A percentile compares a stretch with the other conserved stretches of the same genome.
Evolutionary conservation across 2,797 vertebrate genomes (phyloP).

Genomic region (Poecilia velifera): DNA sequence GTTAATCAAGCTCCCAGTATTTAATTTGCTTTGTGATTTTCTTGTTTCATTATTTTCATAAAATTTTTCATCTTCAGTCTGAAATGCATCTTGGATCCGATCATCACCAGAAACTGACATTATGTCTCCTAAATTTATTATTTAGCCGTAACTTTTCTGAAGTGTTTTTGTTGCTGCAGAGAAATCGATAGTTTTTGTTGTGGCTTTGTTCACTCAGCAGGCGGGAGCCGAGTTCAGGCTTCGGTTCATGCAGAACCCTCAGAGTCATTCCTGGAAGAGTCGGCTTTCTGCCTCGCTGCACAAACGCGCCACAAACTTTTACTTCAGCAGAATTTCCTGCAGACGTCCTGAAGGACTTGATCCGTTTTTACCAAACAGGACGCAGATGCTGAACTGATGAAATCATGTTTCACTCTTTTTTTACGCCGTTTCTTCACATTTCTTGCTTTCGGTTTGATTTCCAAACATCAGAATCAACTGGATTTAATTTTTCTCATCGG

Average conservation of each 20-base stretch:
- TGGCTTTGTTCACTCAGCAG: conserved; percentile 3
- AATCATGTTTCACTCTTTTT: too few relatives aligned
- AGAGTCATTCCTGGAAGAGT: conserved; percentile 33
- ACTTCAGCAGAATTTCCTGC: conserved; percentile 15
- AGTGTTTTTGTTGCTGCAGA: neutral
- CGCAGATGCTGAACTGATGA: conserved; percentile 27
- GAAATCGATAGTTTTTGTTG: neutral
- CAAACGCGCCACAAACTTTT: conserved; percentile 37
- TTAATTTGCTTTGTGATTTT: neutral
- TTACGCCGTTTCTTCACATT: too few relatives aligned
- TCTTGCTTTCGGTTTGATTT: too few relatives aligned
- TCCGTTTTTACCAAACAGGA: neutral
- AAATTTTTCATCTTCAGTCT: too few relatives aligned
- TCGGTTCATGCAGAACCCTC: conserved; percentile 15
- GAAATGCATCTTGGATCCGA: too few relatives aligned
- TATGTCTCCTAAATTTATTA: neutral
- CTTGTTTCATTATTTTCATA: neutral
- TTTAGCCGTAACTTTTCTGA: neutral
- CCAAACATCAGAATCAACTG: neutral
- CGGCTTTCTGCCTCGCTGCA: conserved; percentile 32
- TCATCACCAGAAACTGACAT: too few relatives aligned
- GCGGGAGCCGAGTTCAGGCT: conserved; percentile 11
- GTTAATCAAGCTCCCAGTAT: neutral
- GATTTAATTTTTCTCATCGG: neutral
- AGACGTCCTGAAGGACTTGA: neutral